phyloP scores from a whole-genome alignment of 2,888 invertebrate species.

The Cheilosia variabilis region DNA sequence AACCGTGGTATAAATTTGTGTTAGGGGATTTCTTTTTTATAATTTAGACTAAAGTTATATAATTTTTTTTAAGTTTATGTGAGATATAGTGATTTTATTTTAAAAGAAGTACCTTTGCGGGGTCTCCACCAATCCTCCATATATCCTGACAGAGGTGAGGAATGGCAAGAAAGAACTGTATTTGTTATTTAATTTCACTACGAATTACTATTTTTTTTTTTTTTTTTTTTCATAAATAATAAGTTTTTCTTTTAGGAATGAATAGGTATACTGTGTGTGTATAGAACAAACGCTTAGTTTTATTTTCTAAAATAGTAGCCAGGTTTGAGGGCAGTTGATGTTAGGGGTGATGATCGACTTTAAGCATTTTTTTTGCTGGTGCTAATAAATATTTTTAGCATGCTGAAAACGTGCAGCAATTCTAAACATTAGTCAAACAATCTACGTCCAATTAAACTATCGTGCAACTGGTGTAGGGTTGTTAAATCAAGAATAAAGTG shows the following conservation, averaged over 20 bases:
- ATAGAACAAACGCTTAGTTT: conserved; percentile 4
- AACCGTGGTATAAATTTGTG: conserved; percentile 35
- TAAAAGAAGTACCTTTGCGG: conserved; percentile 93
- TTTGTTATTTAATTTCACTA: conserved; percentile 84
- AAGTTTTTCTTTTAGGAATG: conserved; percentile 5
- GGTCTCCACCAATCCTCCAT: conserved; percentile 99
- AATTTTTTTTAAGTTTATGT: conserved; percentile 12
- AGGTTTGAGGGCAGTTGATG: conserved; percentile 14
- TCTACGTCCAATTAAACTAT: not conserved
- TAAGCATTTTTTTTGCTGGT: conserved; percentile 8
- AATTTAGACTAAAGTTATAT: conserved; percentile 31
- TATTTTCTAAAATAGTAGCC: conserved; percentile 17
- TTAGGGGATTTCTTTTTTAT: conserved; percentile 3
- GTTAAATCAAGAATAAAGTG: not conserved
- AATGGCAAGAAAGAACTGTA: conserved; percentile 88
- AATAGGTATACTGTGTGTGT: not conserved
- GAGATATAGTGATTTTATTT: conserved; percentile 52
- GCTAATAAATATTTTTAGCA: conserved; percentile 16
- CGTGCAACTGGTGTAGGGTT: not conserved
- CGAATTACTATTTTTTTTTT: conserved; percentile 76
- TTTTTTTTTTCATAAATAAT: conserved; percentile 13
- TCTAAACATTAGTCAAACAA: conserved; percentile 9
- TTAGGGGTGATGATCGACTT: conserved; percentile 20
- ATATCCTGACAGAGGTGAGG: conserved; percentile 97
- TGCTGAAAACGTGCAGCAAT: conserved; percentile 35